These are phyloP conservation scores for Acanthurus leucopareius DNA, from an alignment of 2,797 vertebrate genomes.

Conservation along the genomic window DNA sequence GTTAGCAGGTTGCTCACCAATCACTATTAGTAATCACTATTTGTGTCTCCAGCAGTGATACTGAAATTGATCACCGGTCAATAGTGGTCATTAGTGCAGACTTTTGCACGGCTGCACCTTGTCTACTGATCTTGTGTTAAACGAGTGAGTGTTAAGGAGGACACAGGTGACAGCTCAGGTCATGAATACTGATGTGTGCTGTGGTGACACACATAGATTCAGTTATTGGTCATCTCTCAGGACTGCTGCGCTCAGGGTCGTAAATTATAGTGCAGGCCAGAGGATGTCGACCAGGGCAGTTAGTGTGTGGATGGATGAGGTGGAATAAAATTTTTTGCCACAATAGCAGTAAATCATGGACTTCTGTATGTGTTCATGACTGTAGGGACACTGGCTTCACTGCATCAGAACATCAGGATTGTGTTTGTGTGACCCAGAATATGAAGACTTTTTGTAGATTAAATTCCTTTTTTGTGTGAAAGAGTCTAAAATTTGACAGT, in stretches of 20 bases:
- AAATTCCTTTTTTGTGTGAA: constrained; percentile 50
- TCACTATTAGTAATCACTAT: constrained; percentile 52
- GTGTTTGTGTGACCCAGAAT: constrained; percentile 17
- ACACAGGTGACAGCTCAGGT: constrained; percentile 54
- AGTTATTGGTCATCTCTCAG: constrained; percentile 64
- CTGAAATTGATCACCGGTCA: constrained; percentile 72
- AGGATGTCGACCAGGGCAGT: constrained; percentile 51
- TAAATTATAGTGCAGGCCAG: constrained; percentile 54
- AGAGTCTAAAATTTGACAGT: constrained; percentile 19
- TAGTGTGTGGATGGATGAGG: constrained; percentile 59
- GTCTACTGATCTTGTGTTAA: constrained; percentile 26
- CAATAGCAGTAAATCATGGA: constrained; percentile 16
- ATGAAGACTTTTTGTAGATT: constrained; percentile 60
- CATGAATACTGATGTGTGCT: constrained; percentile 74
- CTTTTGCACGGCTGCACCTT: neutral
- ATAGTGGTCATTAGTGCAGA: constrained; percentile 56
- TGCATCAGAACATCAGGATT: neutral
- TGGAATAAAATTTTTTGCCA: constrained; percentile 30
- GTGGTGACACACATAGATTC: constrained; percentile 60
- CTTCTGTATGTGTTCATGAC: neutral
- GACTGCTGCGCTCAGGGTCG: constrained; percentile 6
- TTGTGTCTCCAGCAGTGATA: constrained; percentile 60
- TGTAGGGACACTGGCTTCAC: constrained; percentile 7
- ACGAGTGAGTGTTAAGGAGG: constrained; percentile 11
- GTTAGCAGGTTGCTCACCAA: constrained; percentile 31